These are phyloP conservation scores for Decapterus maruadsi DNA, from an alignment of 2,797 vertebrate genomes.

Conservation along the genomic window DNA sequence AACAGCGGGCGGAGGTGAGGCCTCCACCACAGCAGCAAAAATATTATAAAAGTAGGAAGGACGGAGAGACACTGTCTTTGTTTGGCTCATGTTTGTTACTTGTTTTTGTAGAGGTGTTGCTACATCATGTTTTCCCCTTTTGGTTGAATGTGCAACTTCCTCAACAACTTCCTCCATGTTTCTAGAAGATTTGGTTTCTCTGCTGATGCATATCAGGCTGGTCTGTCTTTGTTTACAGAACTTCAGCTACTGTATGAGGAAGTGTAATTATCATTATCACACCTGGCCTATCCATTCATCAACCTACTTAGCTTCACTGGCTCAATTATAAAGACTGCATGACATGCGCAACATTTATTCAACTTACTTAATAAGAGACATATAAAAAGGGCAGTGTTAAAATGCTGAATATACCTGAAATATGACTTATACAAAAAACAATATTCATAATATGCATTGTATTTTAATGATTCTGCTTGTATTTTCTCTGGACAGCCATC, in stretches of 20 bases:
- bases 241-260: neutral
- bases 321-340: neutral
- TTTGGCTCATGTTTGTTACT: conserved; percentile 4
- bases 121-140: conserved; percentile 27
- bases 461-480: neutral
- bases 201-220: neutral
- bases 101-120: conserved; percentile 15
- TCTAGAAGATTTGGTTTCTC: neutral
- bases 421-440: neutral
- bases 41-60: neutral
- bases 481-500: conserved; percentile 84
- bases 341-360: neutral
- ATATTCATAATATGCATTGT: too few relatives aligned
- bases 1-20: conserved; percentile 90
- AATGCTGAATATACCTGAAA: neutral
- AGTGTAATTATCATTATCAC: conserved; percentile 54
- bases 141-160: neutral
- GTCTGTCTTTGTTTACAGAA: conserved; percentile 37
- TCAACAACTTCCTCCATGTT: neutral
- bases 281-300: conserved; percentile 4
- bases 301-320: neutral
- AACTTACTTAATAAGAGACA: neutral
- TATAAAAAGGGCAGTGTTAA: neutral
- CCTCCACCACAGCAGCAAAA: neutral
- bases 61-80: neutral